Conservation (phyloP, 1,140 invertebrate genomes). For the Oryctes rhinoceros region DNA sequence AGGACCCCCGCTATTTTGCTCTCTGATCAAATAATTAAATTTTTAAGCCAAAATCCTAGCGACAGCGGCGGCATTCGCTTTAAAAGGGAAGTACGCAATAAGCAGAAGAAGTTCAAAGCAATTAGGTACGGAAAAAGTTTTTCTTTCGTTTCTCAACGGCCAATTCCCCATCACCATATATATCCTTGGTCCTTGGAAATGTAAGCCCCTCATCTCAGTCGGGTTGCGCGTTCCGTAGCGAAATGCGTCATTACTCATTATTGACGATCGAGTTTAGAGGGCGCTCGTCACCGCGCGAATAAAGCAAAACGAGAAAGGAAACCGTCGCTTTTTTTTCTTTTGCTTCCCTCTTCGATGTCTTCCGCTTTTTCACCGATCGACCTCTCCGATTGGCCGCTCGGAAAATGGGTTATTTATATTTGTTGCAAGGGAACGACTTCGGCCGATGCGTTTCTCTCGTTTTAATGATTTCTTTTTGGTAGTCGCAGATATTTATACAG, state of each 20-base stretch:
- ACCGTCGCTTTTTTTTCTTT: not conserved
- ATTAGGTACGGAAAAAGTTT: constrained; percentile 6
- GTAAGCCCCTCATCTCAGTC: not conserved
- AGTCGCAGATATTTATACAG: not conserved
- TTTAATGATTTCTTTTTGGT: constrained; percentile 11
- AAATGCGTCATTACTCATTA: constrained; percentile 18
- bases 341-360: not conserved
- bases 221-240: not conserved
- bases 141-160: not conserved
- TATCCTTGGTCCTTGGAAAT: not conserved
- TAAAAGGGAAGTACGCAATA: not conserved
- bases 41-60: not conserved
- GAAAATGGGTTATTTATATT: constrained; percentile 19
- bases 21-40: constrained; percentile 7
- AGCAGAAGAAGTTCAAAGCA: not conserved
- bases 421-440: not conserved
- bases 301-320: constrained; percentile 10
- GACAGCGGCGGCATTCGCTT: not conserved
- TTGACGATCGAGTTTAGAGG: not conserved
- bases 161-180: not conserved
- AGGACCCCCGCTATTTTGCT: not conserved
- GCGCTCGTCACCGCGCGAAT: not conserved
- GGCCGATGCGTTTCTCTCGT: not conserved
- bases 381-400: not conserved
- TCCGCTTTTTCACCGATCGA: not conserved